Percentiles rank a stretch among this genome's conserved stretches.
Evolutionary conservation across 2,113 vertebrate genomes (phyloP).

Genomic region (Choloepus hoffmanni): DNA sequence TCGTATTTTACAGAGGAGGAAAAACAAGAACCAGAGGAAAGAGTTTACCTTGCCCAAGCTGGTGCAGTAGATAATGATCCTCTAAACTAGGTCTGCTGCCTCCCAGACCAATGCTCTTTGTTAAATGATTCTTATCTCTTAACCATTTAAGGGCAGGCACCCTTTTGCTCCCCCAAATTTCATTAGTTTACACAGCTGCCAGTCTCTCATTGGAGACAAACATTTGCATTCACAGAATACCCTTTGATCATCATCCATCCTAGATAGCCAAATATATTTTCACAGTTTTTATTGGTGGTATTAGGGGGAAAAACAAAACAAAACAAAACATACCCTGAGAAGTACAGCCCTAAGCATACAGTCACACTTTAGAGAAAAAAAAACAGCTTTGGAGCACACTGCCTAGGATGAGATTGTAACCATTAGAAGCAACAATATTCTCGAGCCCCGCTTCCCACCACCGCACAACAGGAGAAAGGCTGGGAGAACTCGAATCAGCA

Average conservation of each 20-base stretch:
- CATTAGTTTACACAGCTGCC: not conserved
- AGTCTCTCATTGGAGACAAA: not conserved
- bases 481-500: slow-evolving; percentile 39
- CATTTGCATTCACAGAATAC: not conserved
- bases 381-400: not conserved
- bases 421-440: slow-evolving; percentile 6
- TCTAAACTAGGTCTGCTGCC: not conserved
- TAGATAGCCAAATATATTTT: not conserved
- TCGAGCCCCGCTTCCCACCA: not conserved
- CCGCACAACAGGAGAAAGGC: not conserved
- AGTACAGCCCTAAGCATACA: not conserved
- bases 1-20: not conserved
- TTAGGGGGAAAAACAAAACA: not conserved
- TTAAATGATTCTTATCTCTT: slow-evolving; percentile 27
- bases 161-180: not conserved
- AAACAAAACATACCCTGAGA: not conserved
- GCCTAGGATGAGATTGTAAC: not conserved
- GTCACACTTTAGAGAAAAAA: not conserved
- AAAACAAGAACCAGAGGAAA: slow-evolving; percentile 17
- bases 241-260: slow-evolving; percentile 30
- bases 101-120: not conserved
- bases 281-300: not conserved
- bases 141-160: not conserved
- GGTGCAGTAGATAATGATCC: not conserved
- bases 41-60: not conserved